phyloP scores from a whole-genome alignment of 2,888 invertebrate genomes.

The Xanthorhoe designata region DNA sequence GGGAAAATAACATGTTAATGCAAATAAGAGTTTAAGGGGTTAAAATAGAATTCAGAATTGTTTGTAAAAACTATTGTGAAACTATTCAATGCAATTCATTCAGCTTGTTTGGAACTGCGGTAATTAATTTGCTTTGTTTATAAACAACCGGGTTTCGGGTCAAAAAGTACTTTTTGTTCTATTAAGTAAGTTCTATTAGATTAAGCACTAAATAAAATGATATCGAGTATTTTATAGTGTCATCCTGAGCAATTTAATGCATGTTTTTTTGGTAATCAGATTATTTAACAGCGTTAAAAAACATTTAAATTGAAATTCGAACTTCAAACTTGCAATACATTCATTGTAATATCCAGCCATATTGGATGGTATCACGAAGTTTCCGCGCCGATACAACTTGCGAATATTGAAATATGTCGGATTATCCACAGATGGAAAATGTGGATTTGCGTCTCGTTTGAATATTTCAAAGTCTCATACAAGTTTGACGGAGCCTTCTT shows the following conservation, averaged over 20 bases:
- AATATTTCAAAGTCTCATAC: constrained; percentile 36
- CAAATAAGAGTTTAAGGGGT: not conserved
- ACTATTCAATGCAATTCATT: constrained; percentile 36
- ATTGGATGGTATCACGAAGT: constrained; percentile 44
- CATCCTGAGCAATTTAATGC: no score
- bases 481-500: constrained; percentile 14
- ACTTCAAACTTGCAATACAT: constrained; percentile 17
- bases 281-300: not conserved
- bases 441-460: constrained; percentile 31
- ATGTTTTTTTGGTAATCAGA: no score
- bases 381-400: constrained; percentile 51
- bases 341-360: constrained; percentile 28
- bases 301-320: constrained; percentile 6
- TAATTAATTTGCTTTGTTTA: constrained; percentile 43
- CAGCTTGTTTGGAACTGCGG: constrained; percentile 26
- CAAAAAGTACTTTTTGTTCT: constrained; percentile 19
- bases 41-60: constrained; percentile 17
- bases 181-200: constrained; percentile 8
- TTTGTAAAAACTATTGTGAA: constrained; percentile 17
- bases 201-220: not conserved
- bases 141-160: constrained; percentile 31
- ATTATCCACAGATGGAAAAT: constrained; percentile 52
- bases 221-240: no score
- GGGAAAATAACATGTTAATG: not conserved
- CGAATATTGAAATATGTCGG: constrained; percentile 73